Base-by-base conservation (phyloP, 2,888 invertebrate genomes). In the Latrodectus elegans region DNA sequence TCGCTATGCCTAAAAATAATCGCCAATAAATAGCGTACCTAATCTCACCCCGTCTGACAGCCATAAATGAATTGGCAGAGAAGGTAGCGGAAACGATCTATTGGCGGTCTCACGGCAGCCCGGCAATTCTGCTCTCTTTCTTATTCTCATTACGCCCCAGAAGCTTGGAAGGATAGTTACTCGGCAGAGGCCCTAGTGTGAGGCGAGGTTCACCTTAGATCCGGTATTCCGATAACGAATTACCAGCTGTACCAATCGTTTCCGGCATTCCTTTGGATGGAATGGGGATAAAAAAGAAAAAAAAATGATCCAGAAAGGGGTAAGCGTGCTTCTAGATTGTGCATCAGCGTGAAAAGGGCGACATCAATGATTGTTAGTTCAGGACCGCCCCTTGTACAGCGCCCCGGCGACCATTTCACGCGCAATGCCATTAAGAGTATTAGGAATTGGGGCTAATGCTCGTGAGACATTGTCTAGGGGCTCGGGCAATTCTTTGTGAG, bases 281-380 rank as follows among this genome's bases (percentile, higher is more conserved):
- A 38, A 38, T 38, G 38, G 38, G 38, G 38, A 6, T 38, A 38
- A 38, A 38, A 38, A 38, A 6, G 38, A 4, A 38, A 38, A 38
- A 38, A 38, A 38, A 22, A n/a, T n/a, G 22, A 38, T 38, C n/a
- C 14, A 15, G n/a, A 17, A 38, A 71, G 52, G 51, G 51, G 14
- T n/a, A 71, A n/a, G 51, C 15, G 51, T 49, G 15, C n/a, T 49
- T 4, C n/a, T n/a, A 17, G 38, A 14, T 71, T 51, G 71, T 6
- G 73, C 60, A 74, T 1, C 15, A 8, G 55, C n/a, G 51, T n/a
- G 55, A 74, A 53, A 55, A 55, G 17, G 10, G 22, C 22, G 22
- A n/a, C 55, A 55, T 22, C 52, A 55, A 55, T 74, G 73, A 74
- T 74, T 74, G 73, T 17, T 74, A 55, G 55, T 55, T 74, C 73